These are phyloP conservation scores for Pipistrellus nathusii DNA, from an alignment of 2,797 vertebrate genomes.

Conservation along the genomic window DNA sequence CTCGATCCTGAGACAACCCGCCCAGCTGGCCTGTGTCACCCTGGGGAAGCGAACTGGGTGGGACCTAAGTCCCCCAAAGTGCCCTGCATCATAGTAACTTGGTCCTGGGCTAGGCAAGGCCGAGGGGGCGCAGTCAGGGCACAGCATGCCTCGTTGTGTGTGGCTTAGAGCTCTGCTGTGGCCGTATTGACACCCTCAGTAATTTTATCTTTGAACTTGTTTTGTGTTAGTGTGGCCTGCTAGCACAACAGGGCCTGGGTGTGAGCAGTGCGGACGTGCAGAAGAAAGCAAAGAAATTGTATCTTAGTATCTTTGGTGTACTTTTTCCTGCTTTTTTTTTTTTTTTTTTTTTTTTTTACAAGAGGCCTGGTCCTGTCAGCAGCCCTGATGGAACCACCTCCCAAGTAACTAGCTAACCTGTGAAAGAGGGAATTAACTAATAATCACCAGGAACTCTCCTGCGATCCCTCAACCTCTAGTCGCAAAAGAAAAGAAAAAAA, in stretches of 20 bases:
- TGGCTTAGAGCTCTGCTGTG: background rate
- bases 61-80: background rate
- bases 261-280: background rate
- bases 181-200: background rate
- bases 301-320: background rate
- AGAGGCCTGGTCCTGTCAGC: background rate
- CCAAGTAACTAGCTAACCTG: background rate
- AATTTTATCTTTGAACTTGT: constrained; percentile 14
- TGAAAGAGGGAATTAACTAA: background rate
- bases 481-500: background rate
- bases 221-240: background rate
- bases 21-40: background rate
- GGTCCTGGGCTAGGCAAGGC: background rate
- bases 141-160: fast-evolving
- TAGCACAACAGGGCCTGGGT: background rate
- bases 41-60: background rate
- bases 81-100: background rate
- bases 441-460: background rate
- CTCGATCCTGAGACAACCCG: background rate
- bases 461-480: background rate
- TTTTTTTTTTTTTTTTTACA: background rate
- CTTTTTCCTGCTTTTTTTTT: background rate
- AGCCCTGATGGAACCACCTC: background rate
- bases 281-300: background rate
- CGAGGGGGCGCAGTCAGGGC: background rate